Percentiles rank a stretch among this genome's conserved stretches.
Evolutionary conservation across 2,797 vertebrate genomes (phyloP).

Genomic region (Glyptemys insculpta): DNA sequence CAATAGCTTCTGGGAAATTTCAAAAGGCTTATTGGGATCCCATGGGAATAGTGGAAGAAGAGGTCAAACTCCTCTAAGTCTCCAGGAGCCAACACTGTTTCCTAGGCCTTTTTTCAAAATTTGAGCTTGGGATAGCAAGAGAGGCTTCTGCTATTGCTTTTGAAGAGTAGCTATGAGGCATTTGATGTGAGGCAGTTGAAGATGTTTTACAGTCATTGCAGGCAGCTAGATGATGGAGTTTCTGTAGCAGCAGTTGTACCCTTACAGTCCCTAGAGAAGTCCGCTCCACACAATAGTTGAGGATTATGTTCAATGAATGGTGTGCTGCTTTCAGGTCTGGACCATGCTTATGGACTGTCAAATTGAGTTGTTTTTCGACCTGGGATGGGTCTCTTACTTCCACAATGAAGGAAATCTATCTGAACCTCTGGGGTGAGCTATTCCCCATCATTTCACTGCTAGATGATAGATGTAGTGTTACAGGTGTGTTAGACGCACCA

Average conservation of each 20-base stretch:
- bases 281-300: neutral
- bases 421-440: neutral
- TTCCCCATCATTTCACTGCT: neutral
- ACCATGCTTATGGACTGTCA: neutral
- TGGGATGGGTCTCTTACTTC: neutral
- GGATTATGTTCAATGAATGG: neutral
- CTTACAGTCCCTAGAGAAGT: neutral
- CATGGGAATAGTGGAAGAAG: neutral
- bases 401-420: neutral
- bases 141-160: neutral
- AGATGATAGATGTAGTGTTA: neutral
- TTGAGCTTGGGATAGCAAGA: neutral
- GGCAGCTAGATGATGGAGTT: no score
- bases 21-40: neutral
- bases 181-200: neutral
- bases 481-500: neutral
- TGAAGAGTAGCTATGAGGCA: neutral
- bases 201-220: no score
- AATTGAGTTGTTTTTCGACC: neutral
- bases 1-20: neutral
- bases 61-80: neutral
- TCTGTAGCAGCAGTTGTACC: no score
- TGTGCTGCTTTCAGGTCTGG: neutral
- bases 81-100: rapidly evolving
- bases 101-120: neutral